A percentile compares a stretch with the other conserved stretches of the same genome.
Conservation (phyloP, 2,888 invertebrate genomes). For the Melinopterus prodromus region DNA sequence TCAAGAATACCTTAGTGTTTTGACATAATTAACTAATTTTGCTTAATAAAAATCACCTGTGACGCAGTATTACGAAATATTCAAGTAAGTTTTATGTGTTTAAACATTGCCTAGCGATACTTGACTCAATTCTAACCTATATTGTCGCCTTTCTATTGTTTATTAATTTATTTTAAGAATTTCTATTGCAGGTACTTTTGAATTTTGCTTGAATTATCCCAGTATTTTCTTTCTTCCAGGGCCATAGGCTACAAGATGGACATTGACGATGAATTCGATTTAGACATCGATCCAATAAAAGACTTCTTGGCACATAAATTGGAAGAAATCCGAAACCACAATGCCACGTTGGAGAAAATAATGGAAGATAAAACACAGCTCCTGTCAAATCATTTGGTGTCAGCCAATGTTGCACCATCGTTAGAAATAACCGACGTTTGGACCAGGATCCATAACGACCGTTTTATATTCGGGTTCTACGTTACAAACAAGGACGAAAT, state of each 20-base stretch:
- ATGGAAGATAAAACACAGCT: conserved; percentile 32
- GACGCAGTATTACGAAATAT: too few relatives aligned
- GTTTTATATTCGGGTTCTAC: conserved; percentile 49
- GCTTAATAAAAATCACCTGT: too few relatives aligned
- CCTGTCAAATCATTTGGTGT: conserved; percentile 24
- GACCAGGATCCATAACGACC: conserved; percentile 48
- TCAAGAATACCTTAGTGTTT: too few relatives aligned
- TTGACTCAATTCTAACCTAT: too few relatives aligned
- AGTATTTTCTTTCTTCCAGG: neutral
- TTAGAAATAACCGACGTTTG: conserved; percentile 40
- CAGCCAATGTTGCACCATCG: neutral
- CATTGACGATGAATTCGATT: conserved; percentile 47
- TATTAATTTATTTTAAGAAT: too few relatives aligned
- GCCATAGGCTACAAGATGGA: conserved; percentile 24
- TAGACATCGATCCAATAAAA: conserved; percentile 46
- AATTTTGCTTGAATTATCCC: neutral
- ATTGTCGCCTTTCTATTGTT: too few relatives aligned
- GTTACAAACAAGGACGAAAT: conserved; percentile 41
- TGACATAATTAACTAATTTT: too few relatives aligned
- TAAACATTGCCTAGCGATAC: too few relatives aligned
- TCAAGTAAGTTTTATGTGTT: too few relatives aligned
- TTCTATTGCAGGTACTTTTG: too few relatives aligned
- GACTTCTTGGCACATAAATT: conserved; percentile 39
- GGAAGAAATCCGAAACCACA: conserved; percentile 36
- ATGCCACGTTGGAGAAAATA: conserved; percentile 34